Evolutionary conservation across 2,113 vertebrate species (phyloP), one percentile per base, ranked within the genome.

Genomic region (Seriola dumerili): DNA sequence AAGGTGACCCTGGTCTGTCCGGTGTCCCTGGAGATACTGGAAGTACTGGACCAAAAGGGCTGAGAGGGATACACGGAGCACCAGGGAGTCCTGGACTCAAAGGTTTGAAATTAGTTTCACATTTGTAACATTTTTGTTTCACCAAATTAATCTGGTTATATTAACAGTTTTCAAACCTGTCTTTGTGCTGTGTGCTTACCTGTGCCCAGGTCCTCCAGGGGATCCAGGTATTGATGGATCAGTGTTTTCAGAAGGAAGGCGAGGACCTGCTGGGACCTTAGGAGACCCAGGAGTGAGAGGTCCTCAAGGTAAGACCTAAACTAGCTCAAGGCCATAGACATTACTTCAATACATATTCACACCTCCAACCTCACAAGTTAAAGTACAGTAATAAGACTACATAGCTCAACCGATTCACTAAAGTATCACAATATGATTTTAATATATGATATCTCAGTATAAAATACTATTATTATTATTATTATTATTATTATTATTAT

Each of bases 281-380:
- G 95, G 95, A 62, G 80, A 88, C 21, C 0, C 71, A 16, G 96
- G 96, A 34, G 6, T 36, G 42, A 76, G 13, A 44, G 95, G 97
- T 84, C 87, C 89, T 92, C 57, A 89, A 0, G 88, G 97, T 96
- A 64, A 88, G 64, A 57, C 29, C 46, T 34, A 34, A 32, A 9
- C 40, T 42, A 42, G 40, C 8, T 42, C 8, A 36, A 36, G 34
- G 6, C 34, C 34, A 36, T 36, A 36, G 34, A 6, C 34, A 29
- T 29, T 29, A 29, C 29, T 29, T 29, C 29, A 29, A 29, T 29
- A 29, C 34, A 36, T 3, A 36, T 36, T 36, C 34, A 36, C 34
- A 36, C 34, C 5, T 36, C 34, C 38, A 38, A 8, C 38, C 8
- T 38, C 8, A 38, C 38, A 38, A 38, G 38, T 38, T 38, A 7